Conservation (phyloP, 2,797 vertebrate species). For the Sylvilagus floridanus region DNA sequence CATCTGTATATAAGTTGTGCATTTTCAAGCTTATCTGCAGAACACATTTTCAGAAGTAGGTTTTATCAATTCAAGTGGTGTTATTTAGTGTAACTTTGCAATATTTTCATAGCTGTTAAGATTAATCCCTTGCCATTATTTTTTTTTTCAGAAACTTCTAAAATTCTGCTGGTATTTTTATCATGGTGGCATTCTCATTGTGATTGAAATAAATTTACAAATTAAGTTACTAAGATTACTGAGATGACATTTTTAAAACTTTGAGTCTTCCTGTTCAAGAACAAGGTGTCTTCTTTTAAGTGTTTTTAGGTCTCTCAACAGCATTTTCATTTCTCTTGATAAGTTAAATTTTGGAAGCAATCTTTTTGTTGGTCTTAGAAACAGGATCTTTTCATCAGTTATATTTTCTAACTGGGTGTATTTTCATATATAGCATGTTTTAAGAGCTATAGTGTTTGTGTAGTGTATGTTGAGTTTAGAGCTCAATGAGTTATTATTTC, state of each 20-base stretch:
- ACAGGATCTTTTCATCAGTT: slow-evolving; percentile 44
- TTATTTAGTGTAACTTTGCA: neutral
- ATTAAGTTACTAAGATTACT: neutral
- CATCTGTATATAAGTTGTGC: neutral
- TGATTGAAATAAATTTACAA: neutral
- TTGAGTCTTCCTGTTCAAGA: slow-evolving; percentile 38
- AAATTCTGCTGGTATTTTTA: slow-evolving; percentile 28
- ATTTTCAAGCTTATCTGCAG: neutral
- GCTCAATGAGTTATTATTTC: neutral
- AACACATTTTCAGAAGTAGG: neutral
- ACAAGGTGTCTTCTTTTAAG: neutral
- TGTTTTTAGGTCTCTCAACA: slow-evolving; percentile 14
- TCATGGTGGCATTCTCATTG: slow-evolving; percentile 30
- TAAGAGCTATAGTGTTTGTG: neutral
- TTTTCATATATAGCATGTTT: neutral
- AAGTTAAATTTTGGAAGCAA: slow-evolving; percentile 51
- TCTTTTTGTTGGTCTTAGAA: slow-evolving; percentile 33
- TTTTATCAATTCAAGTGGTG: neutral
- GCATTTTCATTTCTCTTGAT: slow-evolving; percentile 46
- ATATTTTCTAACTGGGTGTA: slow-evolving; percentile 4
- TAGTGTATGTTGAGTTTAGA: neutral
- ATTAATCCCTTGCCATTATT: slow-evolving; percentile 1
- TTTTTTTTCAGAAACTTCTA: slow-evolving; percentile 42
- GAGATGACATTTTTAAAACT: neutral
- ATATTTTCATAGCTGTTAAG: slow-evolving; percentile 20